Conservation (phyloP, 92 coral and sea anemone species). For the Actinostola sp. region DNA sequence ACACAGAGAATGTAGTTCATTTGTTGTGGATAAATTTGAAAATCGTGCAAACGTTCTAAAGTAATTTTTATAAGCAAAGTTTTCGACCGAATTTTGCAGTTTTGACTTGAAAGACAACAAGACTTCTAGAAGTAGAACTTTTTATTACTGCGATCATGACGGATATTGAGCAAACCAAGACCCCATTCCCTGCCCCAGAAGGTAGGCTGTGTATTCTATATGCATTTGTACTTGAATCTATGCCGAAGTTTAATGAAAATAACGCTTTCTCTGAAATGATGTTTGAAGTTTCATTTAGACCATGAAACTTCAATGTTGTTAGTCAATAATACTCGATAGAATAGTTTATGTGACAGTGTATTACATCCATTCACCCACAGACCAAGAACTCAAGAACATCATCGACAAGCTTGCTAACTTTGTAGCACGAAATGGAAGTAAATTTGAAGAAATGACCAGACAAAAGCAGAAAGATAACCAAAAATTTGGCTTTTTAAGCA, state of each 20-base stretch:
- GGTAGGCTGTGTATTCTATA: slow-evolving; percentile 20
- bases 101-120: slow-evolving; percentile 4
- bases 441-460: slow-evolving; percentile 99
- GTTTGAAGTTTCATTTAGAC: no score
- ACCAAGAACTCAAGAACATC: slow-evolving; percentile 93
- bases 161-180: slow-evolving; percentile 45
- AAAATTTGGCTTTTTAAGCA: slow-evolving; percentile 87
- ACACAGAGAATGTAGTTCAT: not conserved
- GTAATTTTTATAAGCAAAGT: not conserved
- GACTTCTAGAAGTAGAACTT: not conserved
- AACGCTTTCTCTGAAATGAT: no score
- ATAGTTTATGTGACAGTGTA: no score
- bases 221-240: not conserved
- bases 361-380: no score
- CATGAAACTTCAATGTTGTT: no score
- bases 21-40: not conserved
- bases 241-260: not conserved
- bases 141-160: slow-evolving; percentile 30
- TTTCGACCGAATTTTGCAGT: not conserved
- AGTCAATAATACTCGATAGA: no score
- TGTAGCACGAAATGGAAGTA: slow-evolving; percentile 98
- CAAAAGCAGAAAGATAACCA: slow-evolving; percentile 91
- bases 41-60: not conserved
- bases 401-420: slow-evolving; percentile 97
- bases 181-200: slow-evolving; percentile 72